Percentiles rank a stretch among this genome's conserved stretches.
phyloP scores from a whole-genome alignment of 2,113 vertebrate species.

The Anguilla japonica region DNA sequence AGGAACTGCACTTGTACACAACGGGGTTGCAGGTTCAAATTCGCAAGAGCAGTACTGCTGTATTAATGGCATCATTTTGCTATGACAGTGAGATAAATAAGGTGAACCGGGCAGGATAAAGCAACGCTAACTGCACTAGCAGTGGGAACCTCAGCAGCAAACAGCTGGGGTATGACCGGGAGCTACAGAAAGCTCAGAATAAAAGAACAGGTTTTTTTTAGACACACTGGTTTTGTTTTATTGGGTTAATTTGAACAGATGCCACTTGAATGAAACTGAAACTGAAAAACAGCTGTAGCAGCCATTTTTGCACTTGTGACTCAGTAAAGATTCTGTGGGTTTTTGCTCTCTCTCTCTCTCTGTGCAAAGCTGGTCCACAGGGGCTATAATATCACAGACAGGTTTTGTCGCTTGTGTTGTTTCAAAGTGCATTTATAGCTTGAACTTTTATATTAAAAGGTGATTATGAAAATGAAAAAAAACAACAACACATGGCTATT shows the following conservation, averaged over 20 bases:
- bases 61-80: too few species aligned
- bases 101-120: not conserved
- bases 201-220: not conserved
- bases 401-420: too few species aligned
- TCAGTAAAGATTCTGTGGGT: not conserved
- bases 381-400: too few species aligned
- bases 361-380: too few species aligned
- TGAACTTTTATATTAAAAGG: too few species aligned
- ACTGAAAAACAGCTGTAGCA: not conserved
- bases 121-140: not conserved
- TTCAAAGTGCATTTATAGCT: too few species aligned
- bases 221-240: too few species aligned
- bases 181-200: not conserved
- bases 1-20: not conserved
- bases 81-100: not conserved
- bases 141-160: not conserved
- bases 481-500: too few species aligned
- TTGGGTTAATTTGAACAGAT: too few species aligned
- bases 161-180: not conserved
- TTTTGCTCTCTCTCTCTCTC: not conserved
- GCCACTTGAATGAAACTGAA: not conserved
- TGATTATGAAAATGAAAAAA: too few species aligned
- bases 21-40: not conserved
- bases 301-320: not conserved
- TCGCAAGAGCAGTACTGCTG: too few species aligned